phyloP scores from a whole-genome alignment of 2,888 invertebrate species.

The Amblyjoppa proteus region DNA sequence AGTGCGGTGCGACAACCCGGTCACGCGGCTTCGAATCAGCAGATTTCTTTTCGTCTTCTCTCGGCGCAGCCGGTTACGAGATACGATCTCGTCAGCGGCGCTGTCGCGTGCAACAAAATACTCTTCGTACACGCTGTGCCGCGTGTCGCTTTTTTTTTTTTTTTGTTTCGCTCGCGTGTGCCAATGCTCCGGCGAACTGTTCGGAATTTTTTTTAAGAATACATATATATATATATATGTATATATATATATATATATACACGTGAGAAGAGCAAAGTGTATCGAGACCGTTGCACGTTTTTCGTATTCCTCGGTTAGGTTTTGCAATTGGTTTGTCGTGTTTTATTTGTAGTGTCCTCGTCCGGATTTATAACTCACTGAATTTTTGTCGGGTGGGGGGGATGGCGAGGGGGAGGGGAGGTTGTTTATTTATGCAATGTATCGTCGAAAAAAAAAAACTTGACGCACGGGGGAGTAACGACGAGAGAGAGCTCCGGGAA shows the following conservation, averaged over 20 bases:
- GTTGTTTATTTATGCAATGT: neutral
- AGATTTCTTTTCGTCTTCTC: constrained; percentile 26
- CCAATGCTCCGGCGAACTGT: constrained; percentile 14
- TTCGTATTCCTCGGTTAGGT: neutral
- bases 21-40: constrained; percentile 20
- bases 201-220: neutral
- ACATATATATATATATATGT: neutral
- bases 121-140: neutral
- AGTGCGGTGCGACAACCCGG: neutral
- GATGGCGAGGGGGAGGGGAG: neutral
- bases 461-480: constrained; percentile 10
- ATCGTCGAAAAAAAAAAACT: constrained; percentile 26
- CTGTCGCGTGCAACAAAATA: constrained; percentile 23
- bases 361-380: neutral
- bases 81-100: constrained; percentile 11
- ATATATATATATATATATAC: neutral
- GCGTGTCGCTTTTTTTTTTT: neutral
- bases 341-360: neutral
- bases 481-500: constrained; percentile 46
- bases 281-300: neutral
- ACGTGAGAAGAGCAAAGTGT: neutral
- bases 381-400: neutral
- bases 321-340: neutral
- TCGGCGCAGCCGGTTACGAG: constrained; percentile 34
- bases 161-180: constrained; percentile 5